These are phyloP conservation scores for Carduelis carduelis DNA, from an alignment of 2,797 vertebrate species.

Conservation along the genomic window DNA sequence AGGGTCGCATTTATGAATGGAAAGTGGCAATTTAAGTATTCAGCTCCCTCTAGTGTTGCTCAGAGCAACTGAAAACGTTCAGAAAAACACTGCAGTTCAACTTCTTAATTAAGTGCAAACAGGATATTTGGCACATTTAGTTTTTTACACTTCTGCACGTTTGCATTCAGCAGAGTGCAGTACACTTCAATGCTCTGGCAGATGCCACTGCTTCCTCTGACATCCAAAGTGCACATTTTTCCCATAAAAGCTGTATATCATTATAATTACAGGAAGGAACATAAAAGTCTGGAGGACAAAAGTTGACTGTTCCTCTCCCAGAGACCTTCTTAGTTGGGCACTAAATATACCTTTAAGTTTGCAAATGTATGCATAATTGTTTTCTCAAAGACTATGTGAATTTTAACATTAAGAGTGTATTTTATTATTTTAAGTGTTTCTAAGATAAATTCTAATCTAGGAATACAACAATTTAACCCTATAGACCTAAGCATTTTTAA, in stretches of 20 bases:
- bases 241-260: not conserved
- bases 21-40: not conserved
- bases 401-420: not conserved
- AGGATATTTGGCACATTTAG: too few relatives aligned
- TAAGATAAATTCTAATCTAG: not conserved
- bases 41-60: slow-evolving; percentile 41
- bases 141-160: not conserved
- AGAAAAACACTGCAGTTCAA: not conserved
- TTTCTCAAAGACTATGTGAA: not conserved
- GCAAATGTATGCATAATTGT: not conserved
- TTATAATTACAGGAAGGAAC: not conserved
- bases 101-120: not conserved
- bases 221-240: not conserved
- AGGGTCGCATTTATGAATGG: not conserved
- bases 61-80: not conserved
- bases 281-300: not conserved
- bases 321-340: not conserved
- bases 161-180: not conserved
- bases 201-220: not conserved
- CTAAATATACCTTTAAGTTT: not conserved
- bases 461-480: not conserved
- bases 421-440: not conserved
- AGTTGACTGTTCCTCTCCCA: not conserved
- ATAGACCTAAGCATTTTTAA: not conserved
- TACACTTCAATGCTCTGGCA: not conserved